Conservation (phyloP, 35 echinoderm and acorn worm genomes). For the Hemicentrotus pulcherrimus region DNA sequence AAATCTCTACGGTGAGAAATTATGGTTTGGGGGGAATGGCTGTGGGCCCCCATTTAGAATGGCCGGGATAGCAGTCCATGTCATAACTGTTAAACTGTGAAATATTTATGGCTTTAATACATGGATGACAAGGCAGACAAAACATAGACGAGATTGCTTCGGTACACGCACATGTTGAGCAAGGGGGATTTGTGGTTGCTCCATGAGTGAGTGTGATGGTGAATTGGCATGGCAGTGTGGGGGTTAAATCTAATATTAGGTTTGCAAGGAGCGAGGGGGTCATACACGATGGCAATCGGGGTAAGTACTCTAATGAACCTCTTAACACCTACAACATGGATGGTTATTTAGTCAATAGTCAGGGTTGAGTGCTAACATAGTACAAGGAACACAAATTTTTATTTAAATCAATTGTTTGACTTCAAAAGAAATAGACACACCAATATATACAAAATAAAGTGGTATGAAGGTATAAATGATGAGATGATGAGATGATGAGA, state of each 20-base stretch:
- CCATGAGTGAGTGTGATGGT: neutral
- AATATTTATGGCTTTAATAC: constrained; percentile 25
- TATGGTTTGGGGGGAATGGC: neutral
- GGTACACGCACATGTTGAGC: neutral
- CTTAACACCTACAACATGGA: neutral
- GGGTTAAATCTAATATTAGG: neutral
- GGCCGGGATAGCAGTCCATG: neutral
- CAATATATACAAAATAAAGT: no score
- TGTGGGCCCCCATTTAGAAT: constrained; percentile 15
- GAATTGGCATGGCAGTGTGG: neutral
- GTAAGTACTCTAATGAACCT: neutral
- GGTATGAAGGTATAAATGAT: no score
- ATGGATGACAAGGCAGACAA: constrained; percentile 14
- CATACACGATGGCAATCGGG: neutral
- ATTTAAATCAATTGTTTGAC: neutral
- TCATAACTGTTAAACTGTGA: constrained; percentile 44
- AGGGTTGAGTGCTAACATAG: neutral
- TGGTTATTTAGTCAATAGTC: neutral
- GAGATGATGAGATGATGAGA: no score
- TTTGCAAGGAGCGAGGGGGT: neutral
- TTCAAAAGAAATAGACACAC: neutral
- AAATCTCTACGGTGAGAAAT: neutral
- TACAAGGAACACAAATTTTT: neutral
- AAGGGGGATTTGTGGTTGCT: neutral
- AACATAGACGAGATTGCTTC: constrained; percentile 15